phyloP scores from a whole-genome alignment of 2,113 vertebrate species.

The Delphinapterus leucas region DNA sequence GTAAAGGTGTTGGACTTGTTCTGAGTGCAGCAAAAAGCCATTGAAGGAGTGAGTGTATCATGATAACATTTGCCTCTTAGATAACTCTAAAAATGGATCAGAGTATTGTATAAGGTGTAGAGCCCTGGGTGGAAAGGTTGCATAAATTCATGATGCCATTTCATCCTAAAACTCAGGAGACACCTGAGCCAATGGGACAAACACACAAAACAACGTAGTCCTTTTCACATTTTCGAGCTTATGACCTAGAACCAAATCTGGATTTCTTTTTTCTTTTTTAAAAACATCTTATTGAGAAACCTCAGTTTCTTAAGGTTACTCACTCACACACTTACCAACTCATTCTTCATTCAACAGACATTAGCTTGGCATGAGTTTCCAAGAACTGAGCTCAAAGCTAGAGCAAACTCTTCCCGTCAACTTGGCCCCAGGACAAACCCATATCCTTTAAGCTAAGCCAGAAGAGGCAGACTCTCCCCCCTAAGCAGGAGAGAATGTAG shows the following conservation, averaged over 20 bases:
- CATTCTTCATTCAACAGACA: background rate
- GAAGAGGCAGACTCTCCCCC: background rate
- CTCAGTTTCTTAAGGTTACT: background rate
- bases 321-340: background rate
- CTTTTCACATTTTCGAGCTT: background rate
- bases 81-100: background rate
- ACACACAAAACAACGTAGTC: background rate
- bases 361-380: background rate
- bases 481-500: background rate
- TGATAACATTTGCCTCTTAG: background rate
- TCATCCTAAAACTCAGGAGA: background rate
- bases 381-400: background rate
- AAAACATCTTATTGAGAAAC: background rate
- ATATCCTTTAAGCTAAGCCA: background rate
- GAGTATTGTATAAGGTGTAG: background rate
- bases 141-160: background rate
- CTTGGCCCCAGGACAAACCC: background rate
- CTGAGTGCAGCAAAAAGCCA: background rate
- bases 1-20: background rate
- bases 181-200: background rate
- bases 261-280: background rate
- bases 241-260: background rate
- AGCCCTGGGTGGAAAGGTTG: background rate
- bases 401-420: background rate
- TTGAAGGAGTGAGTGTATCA: background rate